Base-by-base conservation (phyloP, 2,888 invertebrate species). In the Papilio protenor region DNA sequence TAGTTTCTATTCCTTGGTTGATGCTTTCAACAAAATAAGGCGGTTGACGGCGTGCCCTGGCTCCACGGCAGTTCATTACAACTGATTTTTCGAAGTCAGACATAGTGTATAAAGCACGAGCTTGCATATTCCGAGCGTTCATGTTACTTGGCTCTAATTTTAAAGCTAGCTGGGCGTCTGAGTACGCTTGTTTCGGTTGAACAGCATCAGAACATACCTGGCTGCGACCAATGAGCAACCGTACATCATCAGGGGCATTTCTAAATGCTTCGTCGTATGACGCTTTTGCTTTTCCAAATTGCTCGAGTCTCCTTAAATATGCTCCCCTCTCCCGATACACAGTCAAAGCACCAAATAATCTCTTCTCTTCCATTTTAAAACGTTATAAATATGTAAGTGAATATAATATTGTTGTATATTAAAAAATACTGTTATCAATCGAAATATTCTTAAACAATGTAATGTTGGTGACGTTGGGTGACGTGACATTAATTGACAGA, bases 1-100 rank as follows among this genome's bases (percentile, higher is more conserved):
- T 92, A 11, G 94, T 94, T 84, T 94, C 94, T 1, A 90, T 76
- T 2, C 94, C 94, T 84, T 94, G 93, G 82, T 91, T 92, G 23
- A 94, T 93, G n/a, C 94, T 94, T 82, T 94, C 94, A 73, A 84
- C 88, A 81, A 94, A 94, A 81, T 94, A 94, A 0, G 92, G 92
- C 3, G 94, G 94, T 80, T 93, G 92, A 6, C 87, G 87, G 12
- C 94, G 90, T 49, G 80, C 79, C 21, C 91, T 85, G 0, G 88
- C 82, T 1, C 94, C 94, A 3, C 94, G 89, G 78, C 85, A 91
- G 82, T 93, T 94, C 90, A 93, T 92, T 16, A 94, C 92, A 3
- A 94, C 90, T 2, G 93, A 93, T 57, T 90, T 87, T 78, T 94
- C 94, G 79, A 94, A 94, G 81, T 94, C 93, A 0, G 92, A 91